These are phyloP conservation scores for Harmothoe impar DNA, from an alignment of 2,888 invertebrate genomes.

Conservation along the genomic window DNA sequence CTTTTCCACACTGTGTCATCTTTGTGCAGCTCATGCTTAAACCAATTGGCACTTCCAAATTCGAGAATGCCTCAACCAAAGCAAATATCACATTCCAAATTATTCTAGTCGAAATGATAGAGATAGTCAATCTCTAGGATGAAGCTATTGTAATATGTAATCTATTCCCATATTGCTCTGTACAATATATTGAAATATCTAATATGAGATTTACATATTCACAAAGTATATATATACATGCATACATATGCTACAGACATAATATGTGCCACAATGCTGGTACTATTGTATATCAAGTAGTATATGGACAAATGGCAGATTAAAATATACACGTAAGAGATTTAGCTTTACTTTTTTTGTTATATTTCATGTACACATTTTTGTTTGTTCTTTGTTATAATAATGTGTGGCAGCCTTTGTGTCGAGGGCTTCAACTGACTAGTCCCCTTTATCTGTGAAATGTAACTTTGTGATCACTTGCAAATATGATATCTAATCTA, in stretches of 20 bases:
- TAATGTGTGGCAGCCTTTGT: not conserved
- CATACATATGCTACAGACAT: not conserved
- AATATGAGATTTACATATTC: constrained; percentile 47
- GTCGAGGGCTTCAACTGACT: constrained; percentile 26
- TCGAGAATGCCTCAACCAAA: not conserved
- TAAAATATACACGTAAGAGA: constrained; percentile 34
- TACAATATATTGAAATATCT: constrained; percentile 35
- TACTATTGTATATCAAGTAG: not conserved
- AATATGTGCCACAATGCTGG: not conserved
- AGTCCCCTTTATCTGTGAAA: not conserved
- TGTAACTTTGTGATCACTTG: constrained; percentile 1
- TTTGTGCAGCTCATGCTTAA: not conserved
- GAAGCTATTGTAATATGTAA: constrained; percentile 44
- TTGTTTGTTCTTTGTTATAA: not conserved
- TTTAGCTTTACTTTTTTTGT: constrained; percentile 42
- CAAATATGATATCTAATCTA: not conserved
- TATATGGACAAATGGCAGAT: constrained; percentile 26
- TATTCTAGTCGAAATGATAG: constrained; percentile 55
- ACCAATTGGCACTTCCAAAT: not conserved
- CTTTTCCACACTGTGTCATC: too few relatives aligned
- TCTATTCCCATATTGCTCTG: constrained; percentile 37
- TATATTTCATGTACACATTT: constrained; percentile 5
- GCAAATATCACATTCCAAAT: constrained; percentile 35
- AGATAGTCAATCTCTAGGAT: constrained; percentile 36
- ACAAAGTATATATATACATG: constrained; percentile 34